Conservation (phyloP, 1,140 invertebrate species). For the Drosophila arizonae region DNA sequence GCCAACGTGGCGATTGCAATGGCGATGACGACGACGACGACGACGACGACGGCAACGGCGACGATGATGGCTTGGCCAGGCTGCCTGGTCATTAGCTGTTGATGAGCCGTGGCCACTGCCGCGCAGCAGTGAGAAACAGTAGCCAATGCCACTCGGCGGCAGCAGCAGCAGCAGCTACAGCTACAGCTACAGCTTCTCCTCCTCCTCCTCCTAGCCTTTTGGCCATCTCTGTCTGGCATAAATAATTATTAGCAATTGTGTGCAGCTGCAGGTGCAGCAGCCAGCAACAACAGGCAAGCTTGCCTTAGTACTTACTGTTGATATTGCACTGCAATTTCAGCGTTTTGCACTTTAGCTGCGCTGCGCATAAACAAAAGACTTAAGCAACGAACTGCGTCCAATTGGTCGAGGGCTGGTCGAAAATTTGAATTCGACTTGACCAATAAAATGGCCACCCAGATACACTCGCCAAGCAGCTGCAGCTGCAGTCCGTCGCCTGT, state of each 20-base stretch:
- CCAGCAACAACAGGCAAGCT: conserved; percentile 38
- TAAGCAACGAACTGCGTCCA: conserved; percentile 66
- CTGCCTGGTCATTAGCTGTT: conserved; percentile 54
- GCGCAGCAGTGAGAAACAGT: conserved; percentile 49
- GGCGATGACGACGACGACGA: conserved; percentile 62
- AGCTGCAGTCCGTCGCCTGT: conserved; percentile 14
- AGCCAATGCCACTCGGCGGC: conserved; percentile 68
- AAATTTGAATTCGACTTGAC: conserved; percentile 9
- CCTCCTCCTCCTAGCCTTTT: conserved; percentile 35
- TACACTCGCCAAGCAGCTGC: conserved; percentile 11
- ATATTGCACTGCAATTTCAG: conserved; percentile 69
- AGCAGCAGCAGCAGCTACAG: neutral
- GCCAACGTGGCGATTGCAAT: conserved; percentile 57
- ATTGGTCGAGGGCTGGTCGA: conserved; percentile 20
- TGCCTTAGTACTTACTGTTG: conserved; percentile 61
- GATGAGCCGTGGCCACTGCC: conserved; percentile 42
- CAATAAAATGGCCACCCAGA: conserved; percentile 42
- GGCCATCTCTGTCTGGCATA: conserved; percentile 41
- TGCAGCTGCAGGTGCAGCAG: conserved; percentile 78
- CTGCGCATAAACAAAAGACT: conserved; percentile 65
- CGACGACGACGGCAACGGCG: conserved; percentile 64
- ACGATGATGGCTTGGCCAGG: conserved; percentile 19
- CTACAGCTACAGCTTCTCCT: conserved; percentile 24
- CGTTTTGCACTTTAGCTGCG: conserved; percentile 64
- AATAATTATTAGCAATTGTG: conserved; percentile 80